Conservation (phyloP, 2,888 invertebrate species). For the Philereme vetulata region DNA sequence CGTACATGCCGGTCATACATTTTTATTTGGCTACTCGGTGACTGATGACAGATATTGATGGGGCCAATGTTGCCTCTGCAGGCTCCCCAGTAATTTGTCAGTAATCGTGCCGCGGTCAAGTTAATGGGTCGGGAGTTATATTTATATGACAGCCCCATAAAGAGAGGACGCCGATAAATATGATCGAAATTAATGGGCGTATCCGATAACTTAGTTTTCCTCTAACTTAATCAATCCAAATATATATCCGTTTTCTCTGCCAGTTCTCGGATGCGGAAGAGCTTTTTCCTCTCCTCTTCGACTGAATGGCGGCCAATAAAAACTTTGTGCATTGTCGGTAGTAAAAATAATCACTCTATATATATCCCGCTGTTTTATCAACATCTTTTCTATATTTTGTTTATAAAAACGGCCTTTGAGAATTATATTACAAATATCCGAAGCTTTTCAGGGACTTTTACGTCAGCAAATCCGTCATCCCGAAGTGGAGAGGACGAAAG, state of each 20-base stretch:
- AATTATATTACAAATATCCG: conserved; percentile 26
- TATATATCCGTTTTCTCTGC: conserved; percentile 43
- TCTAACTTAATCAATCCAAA: conserved; percentile 46
- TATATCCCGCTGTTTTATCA: conserved; percentile 27
- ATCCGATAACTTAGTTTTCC: conserved; percentile 54
- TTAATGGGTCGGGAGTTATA: conserved; percentile 70
- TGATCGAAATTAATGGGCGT: conserved; percentile 65
- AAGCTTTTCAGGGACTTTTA: conserved; percentile 41
- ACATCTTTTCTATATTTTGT: conserved; percentile 27
- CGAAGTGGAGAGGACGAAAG: conserved; percentile 43
- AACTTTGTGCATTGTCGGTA: conserved; percentile 33
- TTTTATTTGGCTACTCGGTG: conserved; percentile 75
- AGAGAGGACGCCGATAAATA: conserved; percentile 62
- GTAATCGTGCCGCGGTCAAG: conserved; percentile 53
- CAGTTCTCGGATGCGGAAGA: conserved; percentile 28
- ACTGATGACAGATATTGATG: conserved; percentile 80
- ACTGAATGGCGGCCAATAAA: conserved; percentile 35
- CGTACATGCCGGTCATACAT: conserved; percentile 66
- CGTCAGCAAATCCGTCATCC: conserved; percentile 49
- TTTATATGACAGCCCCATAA: conserved; percentile 72
- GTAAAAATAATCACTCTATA: conserved; percentile 30
- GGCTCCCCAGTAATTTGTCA: conserved; percentile 61
- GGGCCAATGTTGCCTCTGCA: conserved; percentile 55
- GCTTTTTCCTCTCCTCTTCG: conserved; percentile 28
- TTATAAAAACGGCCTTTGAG: conserved; percentile 21